Percentiles rank a stretch among this genome's conserved stretches.
Conservation (phyloP, 2,797 vertebrate species). For the Spinus olivaceus region DNA sequence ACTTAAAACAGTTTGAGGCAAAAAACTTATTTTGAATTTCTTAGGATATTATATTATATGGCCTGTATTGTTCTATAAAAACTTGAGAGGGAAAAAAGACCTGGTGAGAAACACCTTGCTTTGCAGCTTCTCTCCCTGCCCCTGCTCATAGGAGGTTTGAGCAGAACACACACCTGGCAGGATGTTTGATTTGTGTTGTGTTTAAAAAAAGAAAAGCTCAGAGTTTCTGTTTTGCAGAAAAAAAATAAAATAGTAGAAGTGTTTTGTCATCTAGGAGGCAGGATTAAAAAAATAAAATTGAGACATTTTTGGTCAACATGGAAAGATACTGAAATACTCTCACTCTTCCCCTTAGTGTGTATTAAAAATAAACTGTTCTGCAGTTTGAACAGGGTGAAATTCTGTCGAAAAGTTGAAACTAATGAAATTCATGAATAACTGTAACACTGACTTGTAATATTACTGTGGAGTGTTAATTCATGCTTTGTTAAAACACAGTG, state of each 20-base stretch:
- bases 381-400: neutral
- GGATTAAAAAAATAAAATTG: neutral
- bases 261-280: neutral
- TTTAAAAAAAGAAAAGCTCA: neutral
- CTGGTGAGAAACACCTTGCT: neutral
- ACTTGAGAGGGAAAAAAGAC: neutral
- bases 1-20: neutral
- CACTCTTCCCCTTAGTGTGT: neutral
- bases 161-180: neutral
- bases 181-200: neutral
- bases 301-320: neutral
- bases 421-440: conserved; percentile 12
- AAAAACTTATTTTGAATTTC: neutral
- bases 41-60: neutral
- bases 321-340: neutral
- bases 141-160: neutral
- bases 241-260: neutral
- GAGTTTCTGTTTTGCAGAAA: neutral
- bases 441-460: neutral
- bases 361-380: neutral
- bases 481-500: neutral
- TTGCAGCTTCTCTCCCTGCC: neutral
- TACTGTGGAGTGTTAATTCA: neutral
- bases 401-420: neutral
- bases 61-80: neutral